Evolutionary conservation across 2,888 invertebrate species (phyloP).

Genomic region (Lasioglossum villosulum): DNA sequence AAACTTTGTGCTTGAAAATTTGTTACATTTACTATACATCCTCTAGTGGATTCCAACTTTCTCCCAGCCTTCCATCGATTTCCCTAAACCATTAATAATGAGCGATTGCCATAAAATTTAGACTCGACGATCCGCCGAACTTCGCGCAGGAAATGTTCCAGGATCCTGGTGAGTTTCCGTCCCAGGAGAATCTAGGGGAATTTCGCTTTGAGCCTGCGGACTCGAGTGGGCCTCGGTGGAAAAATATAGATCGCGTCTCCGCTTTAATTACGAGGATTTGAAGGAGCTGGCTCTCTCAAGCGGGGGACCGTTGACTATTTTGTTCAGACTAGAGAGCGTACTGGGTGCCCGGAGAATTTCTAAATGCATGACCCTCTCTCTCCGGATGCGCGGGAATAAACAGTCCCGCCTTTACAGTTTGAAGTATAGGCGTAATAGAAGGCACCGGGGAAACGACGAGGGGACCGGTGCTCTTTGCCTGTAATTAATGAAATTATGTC

Average conservation of each 20-base stretch:
- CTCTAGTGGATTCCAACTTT: not conserved
- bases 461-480: constrained; percentile 1
- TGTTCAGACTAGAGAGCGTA: not conserved
- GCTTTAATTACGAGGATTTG: not conserved
- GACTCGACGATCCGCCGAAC: not conserved
- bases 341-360: not conserved
- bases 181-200: not conserved
- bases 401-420: not conserved
- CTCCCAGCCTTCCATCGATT: not conserved
- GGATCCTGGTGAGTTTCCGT: not conserved
- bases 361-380: not conserved
- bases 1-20: too few relatives aligned
- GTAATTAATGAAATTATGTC: constrained; percentile 33
- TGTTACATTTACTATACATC: not conserved
- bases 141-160: not conserved
- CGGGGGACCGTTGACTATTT: not conserved
- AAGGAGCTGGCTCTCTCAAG: not conserved
- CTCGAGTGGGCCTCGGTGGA: not conserved
- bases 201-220: not conserved
- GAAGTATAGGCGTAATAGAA: constrained; percentile 1
- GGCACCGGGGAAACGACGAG: not conserved
- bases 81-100: not conserved
- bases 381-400: constrained; percentile 18
- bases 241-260: not conserved
- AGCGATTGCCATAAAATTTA: not conserved